Evolutionary conservation across 2,888 invertebrate genomes (phyloP).

Genomic region (Oconnorella tubifera): DNA sequence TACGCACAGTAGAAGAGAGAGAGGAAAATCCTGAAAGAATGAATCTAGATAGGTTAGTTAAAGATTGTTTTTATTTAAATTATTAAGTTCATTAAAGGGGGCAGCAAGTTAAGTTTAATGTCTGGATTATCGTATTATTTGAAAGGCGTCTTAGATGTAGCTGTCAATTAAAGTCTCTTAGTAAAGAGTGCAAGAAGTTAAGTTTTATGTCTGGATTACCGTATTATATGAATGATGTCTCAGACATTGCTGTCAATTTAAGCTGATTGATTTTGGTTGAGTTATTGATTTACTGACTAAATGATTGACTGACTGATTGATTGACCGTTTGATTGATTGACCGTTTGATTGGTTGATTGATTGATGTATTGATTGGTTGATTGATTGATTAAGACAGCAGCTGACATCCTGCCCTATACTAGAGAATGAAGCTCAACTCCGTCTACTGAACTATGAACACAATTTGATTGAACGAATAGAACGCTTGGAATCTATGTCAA

Average conservation of each 20-base stretch:
- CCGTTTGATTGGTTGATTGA: constrained; percentile 8
- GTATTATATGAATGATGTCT: too few relatives aligned
- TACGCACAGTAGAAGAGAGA: constrained; percentile 65
- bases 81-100: too few relatives aligned
- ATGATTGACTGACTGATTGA: too few relatives aligned
- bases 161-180: too few relatives aligned
- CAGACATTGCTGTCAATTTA: too few relatives aligned
- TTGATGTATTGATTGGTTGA: constrained; percentile 1
- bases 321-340: background rate
- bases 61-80: too few relatives aligned
- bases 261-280: background rate
- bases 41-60: constrained; percentile 74
- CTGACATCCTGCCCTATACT: constrained; percentile 78
- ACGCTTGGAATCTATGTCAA: constrained; percentile 65
- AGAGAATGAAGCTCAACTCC: constrained; percentile 74
- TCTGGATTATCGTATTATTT: too few relatives aligned
- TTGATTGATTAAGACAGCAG: constrained; percentile 58
- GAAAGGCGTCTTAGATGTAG: too few relatives aligned
- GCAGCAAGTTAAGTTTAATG: too few relatives aligned
- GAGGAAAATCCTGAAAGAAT: constrained; percentile 82
- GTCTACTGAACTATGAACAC: constrained; percentile 84
- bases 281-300: constrained; percentile 11
- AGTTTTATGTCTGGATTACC: too few relatives aligned
- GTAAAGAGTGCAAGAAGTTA: too few relatives aligned
- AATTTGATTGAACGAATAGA: constrained; percentile 77